Evolutionary conservation across 2,797 vertebrate species (phyloP), one percentile per base, ranked within the genome.

Genomic region (Tadarida brasiliensis): DNA sequence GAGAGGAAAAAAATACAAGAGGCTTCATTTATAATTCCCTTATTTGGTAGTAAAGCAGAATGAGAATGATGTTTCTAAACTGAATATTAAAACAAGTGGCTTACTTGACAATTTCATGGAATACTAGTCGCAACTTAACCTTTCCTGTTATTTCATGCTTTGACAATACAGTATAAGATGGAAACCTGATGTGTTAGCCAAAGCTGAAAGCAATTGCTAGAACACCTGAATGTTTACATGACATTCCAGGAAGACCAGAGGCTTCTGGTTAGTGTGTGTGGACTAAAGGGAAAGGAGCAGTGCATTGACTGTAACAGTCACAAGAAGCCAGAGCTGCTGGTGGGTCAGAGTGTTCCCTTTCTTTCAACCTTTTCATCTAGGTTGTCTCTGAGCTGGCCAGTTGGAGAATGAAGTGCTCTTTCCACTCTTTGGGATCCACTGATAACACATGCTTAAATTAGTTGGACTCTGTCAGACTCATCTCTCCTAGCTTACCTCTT

Each of bases 301-400:
- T 3, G 0, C 15, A 11, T 11, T 2, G 7, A 35, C 16, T 39
- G 44, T 0, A 11, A 30, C 0, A 9, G 20, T n/a, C 59, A 22
- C 15, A 67, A 80, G 24, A 73, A 47, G 11, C 54, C 44, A 63
- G 70, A 51, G 51, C 70, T n/a, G 14, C 17, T 1, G 0, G 11
- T 2, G 14, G 11, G 16, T 5, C 49, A 4, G 19, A 12, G 14
- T 14, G 22, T 16, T 33, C 73, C 22, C 3, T 26, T 35, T 9
- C 14, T n/a, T 4, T 3, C 28, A n/a, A 19, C 16, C 11, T 17
- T 68, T 59, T 15, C 11, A 5, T 39, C 17, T 49, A 26, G 19
- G 15, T 30, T 30, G 51, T 81, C 90, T 91, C 70, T 26, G 71
- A 87, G n/a, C 10, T 51, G 24, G 88, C 26, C 15, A 11, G 12